Evolutionary conservation across 2,113 vertebrate genomes (phyloP).

Genomic region (Pseudopipra pipra): DNA sequence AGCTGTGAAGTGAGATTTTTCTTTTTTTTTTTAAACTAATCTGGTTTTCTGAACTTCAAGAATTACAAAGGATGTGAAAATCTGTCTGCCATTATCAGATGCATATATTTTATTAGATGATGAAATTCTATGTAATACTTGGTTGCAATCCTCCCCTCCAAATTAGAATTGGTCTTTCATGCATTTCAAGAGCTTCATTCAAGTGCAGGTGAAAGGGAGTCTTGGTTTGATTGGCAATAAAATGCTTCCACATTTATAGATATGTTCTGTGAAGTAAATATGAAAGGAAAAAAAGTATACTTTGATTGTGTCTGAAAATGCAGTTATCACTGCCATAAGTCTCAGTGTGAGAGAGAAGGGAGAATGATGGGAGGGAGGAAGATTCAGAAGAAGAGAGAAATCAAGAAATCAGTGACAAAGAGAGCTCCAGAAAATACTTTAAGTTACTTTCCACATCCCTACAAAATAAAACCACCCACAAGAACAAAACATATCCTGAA

Average conservation of each 20-base stretch:
- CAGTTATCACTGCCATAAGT: neutral
- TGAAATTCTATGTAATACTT: neutral
- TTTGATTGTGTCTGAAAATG: constrained; percentile 6
- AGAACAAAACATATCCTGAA: neutral
- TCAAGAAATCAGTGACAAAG: neutral
- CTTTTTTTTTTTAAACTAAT: neutral
- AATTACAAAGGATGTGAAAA: neutral
- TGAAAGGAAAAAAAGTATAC: neutral
- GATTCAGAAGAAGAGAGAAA: neutral
- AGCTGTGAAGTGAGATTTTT: neutral
- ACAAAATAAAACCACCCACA: neutral
- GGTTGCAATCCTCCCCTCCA: neutral
- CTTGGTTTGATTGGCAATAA: neutral
- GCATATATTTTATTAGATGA: neutral
- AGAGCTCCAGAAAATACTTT: neutral
- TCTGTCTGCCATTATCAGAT: neutral
- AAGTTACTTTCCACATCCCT: neutral
- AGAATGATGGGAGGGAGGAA: neutral
- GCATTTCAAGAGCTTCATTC: neutral
- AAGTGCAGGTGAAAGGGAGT: neutral
- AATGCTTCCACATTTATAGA: neutral
- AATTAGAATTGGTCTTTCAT: constrained; percentile 18
- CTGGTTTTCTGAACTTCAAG: neutral
- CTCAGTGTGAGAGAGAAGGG: neutral
- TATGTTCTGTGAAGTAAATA: neutral